Evolutionary conservation across 1,140 invertebrate species (phyloP), one percentile per base, ranked within the genome.

Genomic region (Marisa cornuarietis): DNA sequence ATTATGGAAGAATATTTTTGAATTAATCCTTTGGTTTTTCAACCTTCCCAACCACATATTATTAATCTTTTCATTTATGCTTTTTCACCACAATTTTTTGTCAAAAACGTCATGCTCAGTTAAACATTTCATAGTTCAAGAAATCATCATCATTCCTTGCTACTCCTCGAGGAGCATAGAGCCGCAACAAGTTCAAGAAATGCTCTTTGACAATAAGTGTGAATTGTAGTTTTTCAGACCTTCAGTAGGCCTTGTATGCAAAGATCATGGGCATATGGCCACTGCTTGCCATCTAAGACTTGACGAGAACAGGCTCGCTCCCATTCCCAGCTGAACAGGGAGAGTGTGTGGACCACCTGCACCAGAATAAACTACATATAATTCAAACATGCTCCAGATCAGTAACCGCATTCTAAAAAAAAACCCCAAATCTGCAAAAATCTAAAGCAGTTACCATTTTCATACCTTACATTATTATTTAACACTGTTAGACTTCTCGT

Each of bases 181-280:
- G n/a, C n/a, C n/a, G n/a, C n/a, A n/a, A n/a, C n/a, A n/a, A 31
- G 42, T n/a, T 4, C 7, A 31, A 18, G 20, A 71, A 20, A 24
- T n/a, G 18, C 68, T 71, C 68, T 31, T 31, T 24, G n/a, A 71
- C 2, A 63, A 63, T 63, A 63, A 63, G n/a, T 18, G n/a, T 20
- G n/a, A 63, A 63, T 18, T 63, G 62, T n/a, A 63, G 62, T 7
- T 68, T 13, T 18, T 49, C 52, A 26, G 73, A 83, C 84, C 84
- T 84, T 85, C 24, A 87, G 68, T 80, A 83, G 76, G 24, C 87
- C 87, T 66, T 88, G 87, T 7, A 88, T 54, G 63, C 76, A 83
- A 42, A 88, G 76, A 75, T 88, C 87, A 79, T 87, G 86, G 52
- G 83, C 85, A 74, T 87, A 88, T 9, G 84, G 76, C 83, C 85